Percentiles rank a stretch among this genome's conserved stretches.
Evolutionary conservation across 2,113 vertebrate genomes (phyloP).

Genomic region (Nothoprocta pentlandii): DNA sequence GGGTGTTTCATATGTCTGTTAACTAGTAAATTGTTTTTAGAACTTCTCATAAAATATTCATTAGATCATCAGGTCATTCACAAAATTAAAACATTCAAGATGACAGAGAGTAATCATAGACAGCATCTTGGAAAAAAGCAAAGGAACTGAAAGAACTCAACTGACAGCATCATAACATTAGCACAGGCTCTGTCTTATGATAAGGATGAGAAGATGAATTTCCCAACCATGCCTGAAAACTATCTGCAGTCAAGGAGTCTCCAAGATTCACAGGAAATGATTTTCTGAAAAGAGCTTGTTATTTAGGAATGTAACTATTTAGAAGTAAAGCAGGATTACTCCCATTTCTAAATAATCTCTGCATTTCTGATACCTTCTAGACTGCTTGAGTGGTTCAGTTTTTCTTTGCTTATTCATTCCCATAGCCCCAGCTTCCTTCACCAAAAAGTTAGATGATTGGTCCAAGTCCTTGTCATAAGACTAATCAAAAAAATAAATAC

Average conservation of each 20-base stretch:
- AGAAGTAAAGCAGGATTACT: neutral
- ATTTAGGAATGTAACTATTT: neutral
- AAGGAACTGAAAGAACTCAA: neutral
- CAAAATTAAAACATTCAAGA: neutral
- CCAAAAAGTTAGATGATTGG: slow-evolving; percentile 16
- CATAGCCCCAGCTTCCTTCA: slow-evolving; percentile 47
- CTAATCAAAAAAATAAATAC: slow-evolving; percentile 25
- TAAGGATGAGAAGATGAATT: neutral
- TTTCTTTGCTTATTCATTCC: slow-evolving; percentile 30
- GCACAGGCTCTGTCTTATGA: fast-evolving
- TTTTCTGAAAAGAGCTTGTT: neutral
- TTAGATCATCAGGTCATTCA: neutral
- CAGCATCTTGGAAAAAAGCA: neutral
- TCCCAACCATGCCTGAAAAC: neutral
- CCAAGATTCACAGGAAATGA: neutral
- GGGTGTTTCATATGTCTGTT: fast-evolving
- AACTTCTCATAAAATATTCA: neutral
- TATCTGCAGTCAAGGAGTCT: neutral
- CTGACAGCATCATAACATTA: neutral
- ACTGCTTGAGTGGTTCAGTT: neutral
- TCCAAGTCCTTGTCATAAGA: slow-evolving; percentile 40
- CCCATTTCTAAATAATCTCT: neutral
- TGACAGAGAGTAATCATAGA: neutral
- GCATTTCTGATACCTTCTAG: neutral
- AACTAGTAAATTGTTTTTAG: neutral